phyloP scores from a whole-genome alignment of 1,140 invertebrate species.

The Lamellibrachia luymesi region DNA sequence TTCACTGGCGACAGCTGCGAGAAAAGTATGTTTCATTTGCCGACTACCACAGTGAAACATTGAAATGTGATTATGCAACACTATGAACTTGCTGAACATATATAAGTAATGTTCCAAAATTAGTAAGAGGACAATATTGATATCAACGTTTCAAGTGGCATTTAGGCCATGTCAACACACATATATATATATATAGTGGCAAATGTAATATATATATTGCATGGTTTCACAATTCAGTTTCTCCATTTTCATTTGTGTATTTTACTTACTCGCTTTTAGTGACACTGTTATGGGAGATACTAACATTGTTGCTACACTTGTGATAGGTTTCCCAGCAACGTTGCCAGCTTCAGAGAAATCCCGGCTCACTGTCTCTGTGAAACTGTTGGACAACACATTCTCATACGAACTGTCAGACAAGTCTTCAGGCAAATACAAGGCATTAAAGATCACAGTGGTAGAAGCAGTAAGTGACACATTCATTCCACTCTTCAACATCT shows the following conservation, averaged over 20 bases:
- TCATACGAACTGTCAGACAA: background rate
- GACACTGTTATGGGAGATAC: background rate
- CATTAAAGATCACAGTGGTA: background rate
- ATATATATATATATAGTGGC: too few species aligned
- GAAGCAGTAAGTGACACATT: background rate
- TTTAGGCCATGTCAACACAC: too few species aligned
- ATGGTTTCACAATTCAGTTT: too few species aligned
- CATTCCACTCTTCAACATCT: background rate
- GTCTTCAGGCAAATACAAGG: background rate
- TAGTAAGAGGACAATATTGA: background rate
- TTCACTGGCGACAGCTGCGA: background rate
- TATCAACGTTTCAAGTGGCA: background rate
- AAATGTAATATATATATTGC: too few species aligned
- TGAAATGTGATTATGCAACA: background rate
- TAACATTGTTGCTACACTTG: background rate
- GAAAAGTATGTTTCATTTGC: background rate
- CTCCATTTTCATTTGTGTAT: too few species aligned
- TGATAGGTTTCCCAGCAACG: background rate
- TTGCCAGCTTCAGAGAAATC: background rate
- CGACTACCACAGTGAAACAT: background rate
- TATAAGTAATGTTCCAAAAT: background rate
- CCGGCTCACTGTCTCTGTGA: background rate
- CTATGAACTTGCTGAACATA: background rate
- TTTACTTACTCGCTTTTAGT: background rate
- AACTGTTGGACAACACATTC: background rate